Conservation (phyloP, 2,888 invertebrate genomes). For the Pheosia tremula region DNA sequence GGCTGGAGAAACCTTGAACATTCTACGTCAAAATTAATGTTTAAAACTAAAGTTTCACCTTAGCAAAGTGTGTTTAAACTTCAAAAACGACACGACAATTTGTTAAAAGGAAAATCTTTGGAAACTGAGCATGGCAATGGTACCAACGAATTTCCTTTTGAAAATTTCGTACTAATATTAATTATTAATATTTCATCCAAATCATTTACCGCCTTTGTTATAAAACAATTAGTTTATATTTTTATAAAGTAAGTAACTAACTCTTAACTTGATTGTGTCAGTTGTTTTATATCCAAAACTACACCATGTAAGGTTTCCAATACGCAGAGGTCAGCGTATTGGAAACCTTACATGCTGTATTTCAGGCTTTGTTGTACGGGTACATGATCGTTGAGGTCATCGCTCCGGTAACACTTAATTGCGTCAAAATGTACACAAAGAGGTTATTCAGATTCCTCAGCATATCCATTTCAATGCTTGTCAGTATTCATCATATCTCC, state of each 20-base stretch:
- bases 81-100: slow-evolving; percentile 24
- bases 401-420: not conserved
- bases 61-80: slow-evolving; percentile 27
- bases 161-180: not conserved
- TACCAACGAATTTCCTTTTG: not conserved
- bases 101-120: slow-evolving; percentile 29
- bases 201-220: not conserved
- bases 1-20: slow-evolving; percentile 1
- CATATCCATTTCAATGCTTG: not conserved
- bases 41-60: slow-evolving; percentile 24
- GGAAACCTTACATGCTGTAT: too few relatives aligned
- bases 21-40: slow-evolving; percentile 5
- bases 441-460: not conserved
- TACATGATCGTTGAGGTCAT: not conserved
- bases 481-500: not conserved
- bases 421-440: not conserved
- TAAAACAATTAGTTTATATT: too few relatives aligned
- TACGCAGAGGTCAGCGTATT: too few relatives aligned
- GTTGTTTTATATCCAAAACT: too few relatives aligned
- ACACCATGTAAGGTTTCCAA: too few relatives aligned
- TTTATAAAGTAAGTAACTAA: too few relatives aligned
- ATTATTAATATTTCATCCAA: not conserved
- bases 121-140: slow-evolving; percentile 12
- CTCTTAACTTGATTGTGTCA: too few relatives aligned
- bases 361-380: too few relatives aligned